Conservation (phyloP, 2,113 vertebrate species). For the Pandion haliaetus region DNA sequence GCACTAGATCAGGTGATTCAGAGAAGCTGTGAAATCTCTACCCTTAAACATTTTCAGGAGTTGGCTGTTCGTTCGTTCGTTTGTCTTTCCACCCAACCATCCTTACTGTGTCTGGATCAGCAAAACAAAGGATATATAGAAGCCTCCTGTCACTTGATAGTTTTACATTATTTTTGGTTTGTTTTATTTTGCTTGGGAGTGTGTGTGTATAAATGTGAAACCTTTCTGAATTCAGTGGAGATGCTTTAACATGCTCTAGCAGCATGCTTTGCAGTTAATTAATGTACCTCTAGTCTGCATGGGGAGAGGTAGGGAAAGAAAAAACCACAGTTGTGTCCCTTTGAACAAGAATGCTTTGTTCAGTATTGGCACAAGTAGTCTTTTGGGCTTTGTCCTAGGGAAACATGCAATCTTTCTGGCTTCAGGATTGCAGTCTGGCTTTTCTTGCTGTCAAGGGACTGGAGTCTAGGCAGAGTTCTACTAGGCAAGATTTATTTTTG, state of each 20-base stretch:
- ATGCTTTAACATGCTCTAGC: background rate
- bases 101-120: background rate
- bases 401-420: background rate
- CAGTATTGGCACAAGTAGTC: background rate
- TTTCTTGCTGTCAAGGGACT: background rate
- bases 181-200: background rate
- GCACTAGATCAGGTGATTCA: background rate
- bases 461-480: background rate
- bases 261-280: background rate
- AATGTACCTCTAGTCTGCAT: background rate
- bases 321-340: background rate
- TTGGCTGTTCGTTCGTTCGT: background rate
- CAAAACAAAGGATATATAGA: background rate
- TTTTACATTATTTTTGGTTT: background rate
- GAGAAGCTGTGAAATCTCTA: background rate
- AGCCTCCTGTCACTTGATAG: background rate
- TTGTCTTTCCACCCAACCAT: too few species aligned
- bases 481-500: background rate
- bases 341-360: background rate
- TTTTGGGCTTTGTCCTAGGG: background rate
- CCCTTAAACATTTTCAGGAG: background rate
- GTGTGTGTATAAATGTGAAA: background rate
- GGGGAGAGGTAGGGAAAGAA: background rate
- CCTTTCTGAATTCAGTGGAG: background rate
- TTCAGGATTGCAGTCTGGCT: background rate